phyloP scores from a whole-genome alignment of 2,113 vertebrate genomes.

The Nothocercus nigrocapillus region DNA sequence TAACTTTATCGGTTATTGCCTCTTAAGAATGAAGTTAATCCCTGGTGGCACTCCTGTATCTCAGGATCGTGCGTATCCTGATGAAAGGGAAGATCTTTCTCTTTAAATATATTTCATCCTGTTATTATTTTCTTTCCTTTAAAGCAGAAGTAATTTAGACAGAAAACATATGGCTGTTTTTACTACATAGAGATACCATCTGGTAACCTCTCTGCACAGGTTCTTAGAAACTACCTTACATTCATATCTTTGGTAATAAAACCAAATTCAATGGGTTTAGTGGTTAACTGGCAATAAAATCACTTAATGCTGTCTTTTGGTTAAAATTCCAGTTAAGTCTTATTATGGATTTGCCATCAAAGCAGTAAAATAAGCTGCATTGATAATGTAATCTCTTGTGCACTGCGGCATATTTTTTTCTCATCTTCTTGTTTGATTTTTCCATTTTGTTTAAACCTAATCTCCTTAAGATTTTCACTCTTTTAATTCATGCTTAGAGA shows the following conservation, averaged over 20 bases:
- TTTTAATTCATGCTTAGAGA: background rate
- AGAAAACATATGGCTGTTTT: constrained; percentile 28
- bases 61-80: background rate
- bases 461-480: background rate
- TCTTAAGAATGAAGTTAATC: background rate
- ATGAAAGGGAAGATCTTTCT: background rate
- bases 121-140: background rate
- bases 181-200: constrained; percentile 10
- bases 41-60: background rate
- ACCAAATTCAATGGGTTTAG: background rate
- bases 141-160: background rate
- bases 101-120: background rate
- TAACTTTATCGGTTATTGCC: background rate
- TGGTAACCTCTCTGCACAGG: background rate
- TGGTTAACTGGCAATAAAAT: background rate
- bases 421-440: background rate
- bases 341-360: background rate
- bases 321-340: constrained; percentile 10
- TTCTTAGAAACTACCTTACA: background rate
- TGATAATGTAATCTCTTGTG: background rate
- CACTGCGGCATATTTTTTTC: background rate
- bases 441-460: background rate
- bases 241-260: constrained; percentile 34
- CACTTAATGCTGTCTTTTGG: background rate
- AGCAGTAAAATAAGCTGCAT: background rate